Evolutionary conservation across 2,113 vertebrate genomes (phyloP).

Genomic region (Ceyx melanurus): DNA sequence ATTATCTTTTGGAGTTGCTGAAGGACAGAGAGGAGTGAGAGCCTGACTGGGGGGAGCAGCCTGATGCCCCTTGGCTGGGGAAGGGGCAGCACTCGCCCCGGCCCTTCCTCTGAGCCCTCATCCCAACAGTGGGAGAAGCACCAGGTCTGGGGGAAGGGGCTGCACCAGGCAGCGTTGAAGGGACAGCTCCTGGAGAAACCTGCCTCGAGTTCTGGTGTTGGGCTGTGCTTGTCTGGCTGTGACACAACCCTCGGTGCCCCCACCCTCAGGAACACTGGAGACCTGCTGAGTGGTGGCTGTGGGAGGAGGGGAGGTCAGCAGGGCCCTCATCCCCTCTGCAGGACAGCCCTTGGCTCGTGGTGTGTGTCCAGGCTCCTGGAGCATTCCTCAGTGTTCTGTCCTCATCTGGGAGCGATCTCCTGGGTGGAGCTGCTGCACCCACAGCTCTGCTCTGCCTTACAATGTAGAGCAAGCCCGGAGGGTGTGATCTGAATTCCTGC

Average conservation of each 20-base stretch:
- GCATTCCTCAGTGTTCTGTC: background rate
- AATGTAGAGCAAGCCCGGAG: background rate
- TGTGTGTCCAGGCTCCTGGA: background rate
- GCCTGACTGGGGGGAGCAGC: background rate
- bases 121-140: background rate
- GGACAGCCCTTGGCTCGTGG: background rate
- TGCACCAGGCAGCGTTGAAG: background rate
- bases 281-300: background rate
- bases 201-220: rapidly evolving
- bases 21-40: background rate
- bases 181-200: background rate
- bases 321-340: rapidly evolving
- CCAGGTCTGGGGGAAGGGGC: background rate
- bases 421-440: background rate
- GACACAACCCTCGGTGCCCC: background rate
- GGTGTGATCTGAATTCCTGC: too few species aligned
- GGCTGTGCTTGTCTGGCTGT: background rate
- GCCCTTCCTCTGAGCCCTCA: background rate
- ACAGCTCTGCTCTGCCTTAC: background rate
- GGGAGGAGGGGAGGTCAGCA: background rate
- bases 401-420: too few species aligned
- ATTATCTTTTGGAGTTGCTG: background rate
- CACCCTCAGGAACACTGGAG: rapidly evolving
- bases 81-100: background rate
- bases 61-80: rapidly evolving